Evolutionary conservation across 2,113 vertebrate genomes (phyloP), one percentile per base, ranked within the genome.

Genomic region (Phalacrocorax brasilianus): DNA sequence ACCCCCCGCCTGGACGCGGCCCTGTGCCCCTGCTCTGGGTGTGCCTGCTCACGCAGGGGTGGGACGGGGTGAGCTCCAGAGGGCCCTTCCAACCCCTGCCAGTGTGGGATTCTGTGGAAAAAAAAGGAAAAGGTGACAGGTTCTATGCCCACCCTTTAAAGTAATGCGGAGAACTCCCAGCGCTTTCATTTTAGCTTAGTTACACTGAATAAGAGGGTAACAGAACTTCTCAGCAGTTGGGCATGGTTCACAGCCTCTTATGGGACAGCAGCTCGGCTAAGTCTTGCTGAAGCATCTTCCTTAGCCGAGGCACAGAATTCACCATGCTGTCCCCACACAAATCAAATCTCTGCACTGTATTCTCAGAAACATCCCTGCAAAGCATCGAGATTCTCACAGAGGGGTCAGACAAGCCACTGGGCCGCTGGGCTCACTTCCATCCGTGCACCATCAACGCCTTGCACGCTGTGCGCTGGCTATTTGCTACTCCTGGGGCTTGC

Each of bases 391-490:
- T 38, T 1, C 45, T 19, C 21, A 35, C 8, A 12, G 11, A 63
- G 35, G 62, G 0, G 2, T 33, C 50, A 35, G 44, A 24, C 14
- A 9, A 62, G 42, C 3, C 19, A 33, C 1, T 23, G 52, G 33
- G 11, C n/a, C 75, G 44, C 45, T 5, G 35, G 56, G 15, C 67
- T 70, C 45, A 4, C 22, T 8, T 12, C 16, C 2, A 8, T 2
- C 30, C 5, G 7, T 0, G 32, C 45, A 4, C 23, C 45, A 17
- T 19, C 13, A 1, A 2, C 1, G 40, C 15, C 50, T 14, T 5
- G 16, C n/a, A 32, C 1, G 15, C 68, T 6, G 1, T 0, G 2
- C 5, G 1, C 40, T 1, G 23, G 19, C 18, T 61, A 1, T 49
- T 23, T 26, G n/a, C 61, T 50, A 1, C 42, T 79, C 40, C n/a